Evolutionary conservation across 2,888 invertebrate species (phyloP).

Genomic region (Caenorhabditis becei): DNA sequence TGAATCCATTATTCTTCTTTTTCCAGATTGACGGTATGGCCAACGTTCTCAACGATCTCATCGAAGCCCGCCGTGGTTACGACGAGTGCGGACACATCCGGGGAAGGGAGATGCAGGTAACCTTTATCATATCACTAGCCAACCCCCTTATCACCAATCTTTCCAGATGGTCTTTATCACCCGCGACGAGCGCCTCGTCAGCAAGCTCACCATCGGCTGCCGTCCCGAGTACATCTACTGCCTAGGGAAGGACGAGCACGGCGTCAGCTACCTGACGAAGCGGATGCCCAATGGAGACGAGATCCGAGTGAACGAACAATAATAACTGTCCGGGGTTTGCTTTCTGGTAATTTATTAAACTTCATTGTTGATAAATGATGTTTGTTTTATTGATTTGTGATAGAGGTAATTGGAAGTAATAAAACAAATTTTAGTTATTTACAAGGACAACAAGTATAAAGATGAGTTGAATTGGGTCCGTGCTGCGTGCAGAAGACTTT

Average conservation of each 20-base stretch:
- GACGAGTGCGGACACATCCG: constrained; percentile 83
- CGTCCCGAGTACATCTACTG: constrained; percentile 77
- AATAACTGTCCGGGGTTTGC: too few species aligned
- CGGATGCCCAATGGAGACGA: constrained; percentile 51
- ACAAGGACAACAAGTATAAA: too few species aligned
- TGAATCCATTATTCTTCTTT: too few species aligned
- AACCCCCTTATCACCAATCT: not conserved
- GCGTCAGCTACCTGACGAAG: constrained; percentile 44
- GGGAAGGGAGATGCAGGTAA: constrained; percentile 64
- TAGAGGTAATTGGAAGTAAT: too few species aligned
- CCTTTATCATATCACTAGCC: too few species aligned
- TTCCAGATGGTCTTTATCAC: constrained; percentile 96
- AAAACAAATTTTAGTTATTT: too few species aligned
- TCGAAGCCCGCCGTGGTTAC: constrained; percentile 66
- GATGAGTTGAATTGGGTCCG: too few species aligned
- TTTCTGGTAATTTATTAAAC: too few species aligned
- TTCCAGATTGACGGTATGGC: constrained; percentile 80
- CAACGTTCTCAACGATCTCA: constrained; percentile 73
- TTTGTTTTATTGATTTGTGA: too few species aligned
- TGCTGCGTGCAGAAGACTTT: too few species aligned
- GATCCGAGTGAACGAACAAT: constrained; percentile 24
- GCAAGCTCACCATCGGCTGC: constrained; percentile 71
- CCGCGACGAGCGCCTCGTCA: constrained; percentile 88
- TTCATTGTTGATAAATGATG: too few species aligned
- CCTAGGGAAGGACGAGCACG: constrained; percentile 72